These are phyloP conservation scores for Mayetiola destructor DNA, from an alignment of 2,888 invertebrate species.

Conservation along the genomic window DNA sequence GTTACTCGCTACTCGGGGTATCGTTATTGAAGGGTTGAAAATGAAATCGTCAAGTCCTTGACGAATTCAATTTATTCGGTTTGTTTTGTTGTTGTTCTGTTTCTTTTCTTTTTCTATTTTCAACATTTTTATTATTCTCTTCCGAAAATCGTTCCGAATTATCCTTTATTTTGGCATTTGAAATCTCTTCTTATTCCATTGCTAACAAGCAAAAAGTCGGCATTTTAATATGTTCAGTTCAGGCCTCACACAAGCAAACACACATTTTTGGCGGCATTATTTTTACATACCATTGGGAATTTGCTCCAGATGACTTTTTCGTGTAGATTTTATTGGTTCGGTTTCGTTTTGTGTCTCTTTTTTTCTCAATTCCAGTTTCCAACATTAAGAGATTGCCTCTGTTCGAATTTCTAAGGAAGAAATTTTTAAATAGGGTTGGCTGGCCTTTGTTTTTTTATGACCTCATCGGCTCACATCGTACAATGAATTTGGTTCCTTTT, in stretches of 20 bases:
- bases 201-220: no score
- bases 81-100: neutral
- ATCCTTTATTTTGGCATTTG: neutral
- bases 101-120: neutral
- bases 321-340: no score
- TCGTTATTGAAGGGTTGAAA: no score
- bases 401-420: neutral
- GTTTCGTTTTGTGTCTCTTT: neutral
- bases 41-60: neutral
- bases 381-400: no score
- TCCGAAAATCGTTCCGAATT: neutral
- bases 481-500: no score
- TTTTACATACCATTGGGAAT: slow-evolving; percentile 12
- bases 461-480: neutral
- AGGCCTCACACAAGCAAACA: no score
- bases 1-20: no score
- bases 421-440: slow-evolving; percentile 5
- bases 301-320: neutral
- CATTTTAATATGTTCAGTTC: no score
- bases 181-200: no score
- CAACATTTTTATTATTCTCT: neutral
- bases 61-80: slow-evolving; percentile 10
- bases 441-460: slow-evolving; percentile 7
- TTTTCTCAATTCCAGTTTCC: neutral
- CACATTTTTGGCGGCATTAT: neutral